Evolutionary conservation across 2,888 invertebrate genomes (phyloP), one percentile per base, ranked within the genome.

Genomic region (Mactromeris polynyma): DNA sequence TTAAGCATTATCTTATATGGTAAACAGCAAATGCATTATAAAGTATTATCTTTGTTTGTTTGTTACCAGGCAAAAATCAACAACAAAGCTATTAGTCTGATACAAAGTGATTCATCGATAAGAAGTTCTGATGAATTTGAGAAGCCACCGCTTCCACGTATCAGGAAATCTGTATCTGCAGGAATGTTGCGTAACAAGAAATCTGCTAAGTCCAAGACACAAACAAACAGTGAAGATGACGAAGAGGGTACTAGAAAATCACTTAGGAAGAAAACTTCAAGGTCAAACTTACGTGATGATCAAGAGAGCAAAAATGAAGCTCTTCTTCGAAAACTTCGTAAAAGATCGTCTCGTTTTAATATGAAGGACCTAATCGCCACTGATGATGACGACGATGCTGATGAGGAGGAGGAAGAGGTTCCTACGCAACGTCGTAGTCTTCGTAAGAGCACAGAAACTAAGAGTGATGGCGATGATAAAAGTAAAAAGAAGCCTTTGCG

Each of bases 61-160:
- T 26, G 58, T 46, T 7, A 46, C n/a, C 26, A 64, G 58, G 26
- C 58, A 26, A 64, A 26, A n/a, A 26, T 64, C 26, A 58, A n/a
- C n/a, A n/a, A 64, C 26, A 64, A 64, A 64, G 9, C n/a, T 26
- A 64, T 64, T 7, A 11, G 58, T 26, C 26, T 64, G 58, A 64
- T 85, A 26, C 83, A 83, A 46, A 85, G n/a, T 73, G 86, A 88
- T 26, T 80, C 83, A 6, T 54, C 85, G 1, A 83, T 87, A 4
- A 80, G 91, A 77, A 93, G 93, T 78, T 93, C 93, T 3, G 93
- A 93, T n/a, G 93, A 93, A 51, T 93, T 93, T 91, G 92, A 93
- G 64, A 91, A 90, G 69, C 91, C 91, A 33, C 51, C 79, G 14
- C 40, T 89, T 26, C 73, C 79, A 19, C 69, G 26, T 9, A 79